phyloP scores from a whole-genome alignment of 30 jellyfish, hydroid and myxozoan species.

The Aurelia sp. region DNA sequence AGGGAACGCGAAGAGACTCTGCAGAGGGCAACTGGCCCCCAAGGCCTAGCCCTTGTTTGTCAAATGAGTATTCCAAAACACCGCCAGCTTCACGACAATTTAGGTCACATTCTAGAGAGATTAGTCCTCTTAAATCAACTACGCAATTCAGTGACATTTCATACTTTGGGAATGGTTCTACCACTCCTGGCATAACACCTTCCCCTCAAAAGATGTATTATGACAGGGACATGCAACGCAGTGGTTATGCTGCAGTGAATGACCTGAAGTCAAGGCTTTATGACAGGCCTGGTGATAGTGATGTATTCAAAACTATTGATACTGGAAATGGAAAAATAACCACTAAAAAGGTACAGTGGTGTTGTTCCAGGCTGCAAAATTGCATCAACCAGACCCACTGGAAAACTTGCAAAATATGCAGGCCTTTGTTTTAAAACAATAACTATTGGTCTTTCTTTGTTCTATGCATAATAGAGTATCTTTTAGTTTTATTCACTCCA shows the following conservation, averaged over 20 bases:
- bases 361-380: too few species aligned
- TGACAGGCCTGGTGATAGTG: constrained; percentile 63
- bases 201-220: not conserved
- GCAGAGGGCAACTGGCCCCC: too few species aligned
- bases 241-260: constrained; percentile 27
- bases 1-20: too few species aligned
- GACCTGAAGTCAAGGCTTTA: constrained; percentile 57
- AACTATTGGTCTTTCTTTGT: too few species aligned
- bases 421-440: too few species aligned
- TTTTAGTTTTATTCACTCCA: too few species aligned
- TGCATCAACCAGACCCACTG: too few species aligned
- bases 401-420: too few species aligned
- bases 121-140: not conserved
- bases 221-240: constrained; percentile 42
- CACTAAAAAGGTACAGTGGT: constrained; percentile 10
- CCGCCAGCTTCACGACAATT: constrained; percentile 40
- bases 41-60: too few species aligned
- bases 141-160: constrained; percentile 26
- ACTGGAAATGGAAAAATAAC: not conserved
- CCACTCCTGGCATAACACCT: not conserved
- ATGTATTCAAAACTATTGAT: constrained; percentile 40
- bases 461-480: too few species aligned
- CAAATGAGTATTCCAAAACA: not conserved
- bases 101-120: not conserved
- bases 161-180: constrained; percentile 7